Conservation (phyloP, 2,113 vertebrate genomes). For the Malaclemys terrapin region DNA sequence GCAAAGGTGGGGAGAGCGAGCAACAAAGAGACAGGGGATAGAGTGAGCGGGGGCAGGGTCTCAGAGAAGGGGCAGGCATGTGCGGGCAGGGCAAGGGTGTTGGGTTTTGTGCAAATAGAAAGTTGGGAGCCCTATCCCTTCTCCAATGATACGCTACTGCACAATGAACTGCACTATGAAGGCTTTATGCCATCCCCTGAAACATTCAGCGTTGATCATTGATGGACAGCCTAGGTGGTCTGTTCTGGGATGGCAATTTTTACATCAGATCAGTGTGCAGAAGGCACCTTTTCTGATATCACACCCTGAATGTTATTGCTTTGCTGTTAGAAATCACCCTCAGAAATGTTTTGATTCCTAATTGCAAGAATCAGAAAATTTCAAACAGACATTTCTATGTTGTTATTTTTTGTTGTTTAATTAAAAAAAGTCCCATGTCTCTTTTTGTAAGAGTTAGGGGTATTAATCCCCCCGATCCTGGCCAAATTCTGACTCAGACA, state of each 20-base stretch:
- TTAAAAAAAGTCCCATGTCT: not conserved
- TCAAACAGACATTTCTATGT: not conserved
- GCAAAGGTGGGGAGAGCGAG: too few species aligned
- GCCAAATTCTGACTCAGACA: not conserved
- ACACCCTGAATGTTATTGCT: not conserved
- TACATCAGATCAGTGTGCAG: not conserved
- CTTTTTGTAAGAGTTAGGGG: not conserved
- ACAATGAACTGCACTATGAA: not conserved
- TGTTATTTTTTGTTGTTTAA: not conserved
- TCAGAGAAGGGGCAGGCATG: too few species aligned
- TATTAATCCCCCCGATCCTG: not conserved
- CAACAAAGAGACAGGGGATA: too few species aligned
- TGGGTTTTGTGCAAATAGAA: too few species aligned
- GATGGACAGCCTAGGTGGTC: not conserved
- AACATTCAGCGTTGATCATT: not conserved
- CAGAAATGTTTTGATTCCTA: not conserved
- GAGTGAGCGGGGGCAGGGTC: too few species aligned
- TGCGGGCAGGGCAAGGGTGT: too few species aligned
- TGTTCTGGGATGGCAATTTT: not conserved
- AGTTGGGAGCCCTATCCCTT: not conserved
- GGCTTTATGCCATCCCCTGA: conserved; percentile 4
- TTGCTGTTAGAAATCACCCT: not conserved
- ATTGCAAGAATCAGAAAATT: not conserved
- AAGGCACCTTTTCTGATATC: not conserved
- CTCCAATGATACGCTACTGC: accelerated